These are phyloP conservation scores for Ornithorhynchus anatinus DNA, from an alignment of 2,113 vertebrate species.

Conservation along the genomic window DNA sequence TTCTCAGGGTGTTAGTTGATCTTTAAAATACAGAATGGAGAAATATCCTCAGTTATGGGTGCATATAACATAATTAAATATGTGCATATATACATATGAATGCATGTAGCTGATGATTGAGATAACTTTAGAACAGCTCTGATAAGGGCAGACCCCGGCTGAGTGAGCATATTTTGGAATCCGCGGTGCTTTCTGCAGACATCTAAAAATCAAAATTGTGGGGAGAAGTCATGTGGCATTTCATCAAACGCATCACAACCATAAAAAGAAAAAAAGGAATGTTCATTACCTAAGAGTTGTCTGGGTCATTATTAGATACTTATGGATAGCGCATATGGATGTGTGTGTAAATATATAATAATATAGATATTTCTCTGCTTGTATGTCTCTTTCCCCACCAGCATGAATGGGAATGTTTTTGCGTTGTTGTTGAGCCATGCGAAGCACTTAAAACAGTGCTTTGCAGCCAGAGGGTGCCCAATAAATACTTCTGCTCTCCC, in stretches of 20 bases:
- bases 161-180: background rate
- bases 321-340: too few relatives aligned
- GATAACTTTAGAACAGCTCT: background rate
- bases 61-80: too few relatives aligned
- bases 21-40: slow-evolving; percentile 9
- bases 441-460: too few relatives aligned
- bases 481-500: too few relatives aligned
- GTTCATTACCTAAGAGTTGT: too few relatives aligned
- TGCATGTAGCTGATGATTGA: background rate
- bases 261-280: slow-evolving; percentile 25
- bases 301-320: too few relatives aligned
- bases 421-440: too few relatives aligned
- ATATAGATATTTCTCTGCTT: too few relatives aligned
- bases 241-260: background rate
- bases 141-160: background rate
- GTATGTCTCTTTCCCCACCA: too few relatives aligned
- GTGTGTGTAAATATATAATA: too few relatives aligned
- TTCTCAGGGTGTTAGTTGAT: background rate
- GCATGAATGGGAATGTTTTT: too few relatives aligned
- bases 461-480: background rate
- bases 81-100: background rate
- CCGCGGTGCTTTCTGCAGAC: background rate
- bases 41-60: slow-evolving; percentile 1
- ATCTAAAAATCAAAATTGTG: accelerated
- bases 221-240: background rate